Conservation (phyloP, 2,113 vertebrate genomes). For the Pygoscelis antarcticus region DNA sequence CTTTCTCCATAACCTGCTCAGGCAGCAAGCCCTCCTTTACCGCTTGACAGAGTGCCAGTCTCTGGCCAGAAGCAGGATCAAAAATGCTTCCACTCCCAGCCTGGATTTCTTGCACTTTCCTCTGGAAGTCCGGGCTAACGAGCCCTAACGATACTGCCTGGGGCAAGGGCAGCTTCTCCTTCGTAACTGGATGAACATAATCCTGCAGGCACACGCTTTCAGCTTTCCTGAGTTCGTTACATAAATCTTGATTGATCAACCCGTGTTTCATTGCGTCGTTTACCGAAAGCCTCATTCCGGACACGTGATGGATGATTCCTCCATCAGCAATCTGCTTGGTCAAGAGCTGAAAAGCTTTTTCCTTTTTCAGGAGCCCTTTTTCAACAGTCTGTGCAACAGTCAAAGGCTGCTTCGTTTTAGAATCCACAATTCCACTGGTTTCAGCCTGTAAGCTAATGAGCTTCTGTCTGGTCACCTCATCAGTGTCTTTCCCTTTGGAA, state of each 20-base stretch:
- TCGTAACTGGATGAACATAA: conserved; percentile 68
- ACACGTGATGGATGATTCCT: conserved; percentile 88
- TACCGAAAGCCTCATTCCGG: conserved; percentile 87
- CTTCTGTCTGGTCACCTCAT: conserved; percentile 71
- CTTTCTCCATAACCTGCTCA: conserved; percentile 52
- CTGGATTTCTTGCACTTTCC: conserved; percentile 73
- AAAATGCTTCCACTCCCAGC: conserved; percentile 57
- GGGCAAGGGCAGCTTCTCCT: conserved; percentile 66
- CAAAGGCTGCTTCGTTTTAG: conserved; percentile 77
- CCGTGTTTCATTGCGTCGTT: conserved; percentile 79
- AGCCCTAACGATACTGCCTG: conserved; percentile 71
- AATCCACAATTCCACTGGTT: conserved; percentile 86
- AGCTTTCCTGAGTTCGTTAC: conserved; percentile 77
- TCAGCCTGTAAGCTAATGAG: conserved; percentile 87
- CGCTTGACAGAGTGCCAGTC: conserved; percentile 76
- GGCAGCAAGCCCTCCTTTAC: conserved; percentile 77
- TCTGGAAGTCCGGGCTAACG: conserved; percentile 51
- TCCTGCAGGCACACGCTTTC: conserved; percentile 75
- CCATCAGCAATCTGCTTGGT: conserved; percentile 87
- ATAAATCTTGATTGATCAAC: conserved; percentile 76
- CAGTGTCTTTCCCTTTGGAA: conserved; percentile 80
- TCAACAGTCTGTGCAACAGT: conserved; percentile 79
- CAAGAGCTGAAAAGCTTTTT: conserved; percentile 78
- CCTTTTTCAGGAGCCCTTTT: conserved; percentile 77
- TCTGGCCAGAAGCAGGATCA: conserved; percentile 72